A percentile compares a stretch with the other conserved stretches of the same genome.
These are phyloP conservation scores for Drosophila paranaensis DNA, from an alignment of 2,888 invertebrate species.

Conservation along the genomic window DNA sequence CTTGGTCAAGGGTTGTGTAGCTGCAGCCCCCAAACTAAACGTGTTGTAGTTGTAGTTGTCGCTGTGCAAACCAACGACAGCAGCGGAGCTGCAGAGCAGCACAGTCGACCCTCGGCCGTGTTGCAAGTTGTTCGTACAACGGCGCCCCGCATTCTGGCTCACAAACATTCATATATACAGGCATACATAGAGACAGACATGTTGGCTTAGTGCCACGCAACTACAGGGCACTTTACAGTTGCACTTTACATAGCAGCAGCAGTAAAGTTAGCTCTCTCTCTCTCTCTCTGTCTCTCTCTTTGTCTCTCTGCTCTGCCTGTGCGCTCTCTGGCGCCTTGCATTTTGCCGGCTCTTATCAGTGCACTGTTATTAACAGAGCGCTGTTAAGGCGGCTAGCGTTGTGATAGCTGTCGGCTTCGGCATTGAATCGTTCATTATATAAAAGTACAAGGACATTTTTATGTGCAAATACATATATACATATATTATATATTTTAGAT, in stretches of 20 bases:
- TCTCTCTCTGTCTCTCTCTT: slow-evolving; percentile 7
- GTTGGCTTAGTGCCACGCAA: slow-evolving; percentile 53
- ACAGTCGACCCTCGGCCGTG: slow-evolving; percentile 28
- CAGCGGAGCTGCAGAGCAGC: slow-evolving; percentile 25
- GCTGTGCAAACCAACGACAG: slow-evolving; percentile 33
- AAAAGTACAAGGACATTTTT: slow-evolving; percentile 78
- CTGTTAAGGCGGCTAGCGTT: slow-evolving; percentile 46
- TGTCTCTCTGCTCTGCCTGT: neutral
- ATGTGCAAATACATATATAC: slow-evolving; percentile 36
- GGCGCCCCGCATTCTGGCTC: slow-evolving; percentile 29
- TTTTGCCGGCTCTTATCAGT: slow-evolving; percentile 74
- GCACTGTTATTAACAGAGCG: slow-evolving; percentile 39
- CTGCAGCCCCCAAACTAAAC: slow-evolving; percentile 19
- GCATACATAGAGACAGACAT: slow-evolving; percentile 1
- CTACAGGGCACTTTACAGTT: slow-evolving; percentile 61
- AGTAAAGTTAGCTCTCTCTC: slow-evolving; percentile 15
- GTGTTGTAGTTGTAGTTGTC: slow-evolving; percentile 29
- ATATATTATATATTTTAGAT: neutral
- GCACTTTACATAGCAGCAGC: slow-evolving; percentile 47
- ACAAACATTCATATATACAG: slow-evolving; percentile 4
- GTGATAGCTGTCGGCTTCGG: slow-evolving; percentile 52
- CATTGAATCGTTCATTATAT: slow-evolving; percentile 73
- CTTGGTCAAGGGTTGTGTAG: slow-evolving; percentile 74
- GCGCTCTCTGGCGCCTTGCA: slow-evolving; percentile 18
- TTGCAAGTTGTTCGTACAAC: slow-evolving; percentile 61